phyloP scores from a whole-genome alignment of 2,888 invertebrate genomes.

The Synergus japonicus region DNA sequence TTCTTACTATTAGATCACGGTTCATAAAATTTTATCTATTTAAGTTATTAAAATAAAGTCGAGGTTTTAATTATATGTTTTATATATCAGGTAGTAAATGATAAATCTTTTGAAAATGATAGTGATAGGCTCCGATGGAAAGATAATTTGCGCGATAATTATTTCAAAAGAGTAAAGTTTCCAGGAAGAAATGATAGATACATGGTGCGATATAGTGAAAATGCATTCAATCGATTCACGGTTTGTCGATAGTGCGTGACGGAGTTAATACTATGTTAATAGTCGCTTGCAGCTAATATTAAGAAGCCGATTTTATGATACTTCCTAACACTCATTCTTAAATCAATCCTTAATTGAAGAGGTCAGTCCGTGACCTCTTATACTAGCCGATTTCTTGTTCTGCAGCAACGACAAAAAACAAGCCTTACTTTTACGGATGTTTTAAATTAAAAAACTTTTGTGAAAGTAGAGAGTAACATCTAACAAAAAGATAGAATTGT shows the following conservation, averaged over 20 bases:
- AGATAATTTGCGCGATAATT: conserved; percentile 13
- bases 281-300: conserved; percentile 1
- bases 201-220: not conserved
- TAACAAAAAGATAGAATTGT: not conserved
- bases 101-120: not conserved
- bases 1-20: not conserved
- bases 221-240: conserved; percentile 34
- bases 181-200: conserved; percentile 25
- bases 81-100: not conserved
- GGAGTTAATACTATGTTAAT: conserved; percentile 33
- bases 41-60: not conserved
- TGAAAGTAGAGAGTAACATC: not conserved
- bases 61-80: not conserved
- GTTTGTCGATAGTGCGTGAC: conserved; percentile 40
- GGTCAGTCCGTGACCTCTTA: conserved; percentile 12
- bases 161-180: conserved; percentile 27
- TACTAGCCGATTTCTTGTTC: conserved; percentile 5
- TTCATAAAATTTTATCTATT: not conserved
- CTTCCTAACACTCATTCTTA: conserved; percentile 24
- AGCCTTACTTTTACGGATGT: not conserved
- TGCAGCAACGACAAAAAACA: not conserved
- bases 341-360: conserved; percentile 35
- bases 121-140: not conserved
- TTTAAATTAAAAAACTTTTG: not conserved
- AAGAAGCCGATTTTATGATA: conserved; percentile 8